Evolutionary conservation across 2,888 invertebrate genomes (phyloP), one percentile per base, ranked within the genome.

Genomic region (Eledona agricola): DNA sequence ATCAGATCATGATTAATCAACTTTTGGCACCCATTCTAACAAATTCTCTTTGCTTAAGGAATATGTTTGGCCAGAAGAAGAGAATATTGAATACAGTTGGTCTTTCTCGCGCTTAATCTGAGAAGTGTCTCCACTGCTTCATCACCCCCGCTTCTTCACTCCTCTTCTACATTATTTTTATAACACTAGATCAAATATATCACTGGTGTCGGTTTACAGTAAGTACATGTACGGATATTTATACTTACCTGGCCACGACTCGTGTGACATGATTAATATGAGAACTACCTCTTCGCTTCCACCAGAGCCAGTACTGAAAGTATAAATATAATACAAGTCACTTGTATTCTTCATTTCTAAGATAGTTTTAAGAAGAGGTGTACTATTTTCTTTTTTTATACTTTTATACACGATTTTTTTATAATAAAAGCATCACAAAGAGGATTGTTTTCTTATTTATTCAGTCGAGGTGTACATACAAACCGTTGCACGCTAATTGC

Each of bases 31-130:
- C 26, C 23, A 51, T 46, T 53, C 52, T 47, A 58, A 51, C 52
- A 42, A 55, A 45, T 61, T 65, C 60, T 71, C 64, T 72, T 65
- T 73, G 68, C 67, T 69, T 59, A 75, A 76, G 76, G 77, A 73
- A 62, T 66, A 67, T 65, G 62, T 65, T 63, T 72, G 72, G 73
- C 69, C 71, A 63, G 72, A 74, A 61, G 70, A 72, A 64, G 66
- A 59, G 53, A 62, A 63, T 57, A 58, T 63, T 59, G 70, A 69
- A 61, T 66, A 71, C 70, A 67, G 66, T 60, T 72, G 73, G 73
- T 72, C 68, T 65, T 70, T 67, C 65, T 70, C 67, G 65, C 66
- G 66, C 52, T 57, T 69, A 55, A 56, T 61, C 54, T 64, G 65
- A 66, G 64, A 60, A 62, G 63, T 57, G 45, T 59, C 60, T 58